These are phyloP conservation scores for Ooceraea biroi DNA, from an alignment of 1,140 invertebrate genomes.

Conservation along the genomic window DNA sequence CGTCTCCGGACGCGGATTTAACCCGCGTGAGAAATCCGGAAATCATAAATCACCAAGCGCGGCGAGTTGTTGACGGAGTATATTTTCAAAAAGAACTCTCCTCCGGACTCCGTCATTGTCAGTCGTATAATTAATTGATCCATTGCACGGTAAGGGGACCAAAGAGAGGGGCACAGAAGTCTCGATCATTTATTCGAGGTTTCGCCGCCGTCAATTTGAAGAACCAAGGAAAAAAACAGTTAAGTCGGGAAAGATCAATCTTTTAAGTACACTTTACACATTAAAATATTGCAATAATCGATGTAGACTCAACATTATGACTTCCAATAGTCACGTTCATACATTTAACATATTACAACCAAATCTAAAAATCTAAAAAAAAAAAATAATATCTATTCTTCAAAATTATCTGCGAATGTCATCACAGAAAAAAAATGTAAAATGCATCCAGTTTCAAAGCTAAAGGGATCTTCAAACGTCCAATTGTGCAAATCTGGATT, in stretches of 20 bases:
- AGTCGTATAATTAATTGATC: constrained; percentile 64
- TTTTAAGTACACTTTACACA: not conserved
- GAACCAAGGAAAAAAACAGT: not conserved
- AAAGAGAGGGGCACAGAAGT: constrained; percentile 3
- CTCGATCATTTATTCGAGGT: constrained; percentile 50
- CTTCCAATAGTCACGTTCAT: not conserved
- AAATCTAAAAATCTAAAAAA: not conserved
- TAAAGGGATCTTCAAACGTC: not conserved
- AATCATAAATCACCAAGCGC: constrained; percentile 57
- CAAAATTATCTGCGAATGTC: not conserved
- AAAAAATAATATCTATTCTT: not conserved
- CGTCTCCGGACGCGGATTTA: constrained; percentile 53
- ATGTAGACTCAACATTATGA: not conserved
- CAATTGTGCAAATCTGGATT: not conserved
- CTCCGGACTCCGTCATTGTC: constrained; percentile 50
- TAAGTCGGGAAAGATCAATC: constrained; percentile 25
- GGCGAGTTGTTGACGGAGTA: constrained; percentile 59
- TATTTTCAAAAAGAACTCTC: constrained; percentile 56
- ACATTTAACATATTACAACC: not conserved
- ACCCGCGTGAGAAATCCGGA: constrained; percentile 57
- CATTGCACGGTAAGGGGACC: constrained; percentile 44
- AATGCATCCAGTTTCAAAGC: not conserved
- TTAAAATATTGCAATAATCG: constrained; percentile 3
- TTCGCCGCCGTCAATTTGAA: constrained; percentile 21
- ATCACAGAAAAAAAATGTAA: not conserved